phyloP scores from a whole-genome alignment of 2,797 vertebrate species.

The Neopelma chrysocephalum region DNA sequence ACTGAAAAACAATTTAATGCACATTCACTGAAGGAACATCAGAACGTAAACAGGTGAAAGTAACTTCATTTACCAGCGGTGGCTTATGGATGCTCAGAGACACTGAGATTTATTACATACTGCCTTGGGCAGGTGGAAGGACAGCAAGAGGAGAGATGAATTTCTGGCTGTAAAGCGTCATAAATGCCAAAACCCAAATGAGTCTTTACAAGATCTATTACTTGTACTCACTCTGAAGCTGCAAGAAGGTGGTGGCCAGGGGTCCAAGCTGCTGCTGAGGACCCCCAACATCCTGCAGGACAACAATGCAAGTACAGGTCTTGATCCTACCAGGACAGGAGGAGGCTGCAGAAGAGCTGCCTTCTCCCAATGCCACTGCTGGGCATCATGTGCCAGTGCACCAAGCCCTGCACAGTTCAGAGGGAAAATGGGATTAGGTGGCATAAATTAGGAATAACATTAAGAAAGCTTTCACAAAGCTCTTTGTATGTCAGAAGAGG shows the following conservation, averaged over 20 bases:
- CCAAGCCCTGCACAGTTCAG: not conserved
- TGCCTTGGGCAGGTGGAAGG: not conserved
- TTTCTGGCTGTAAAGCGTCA: not conserved
- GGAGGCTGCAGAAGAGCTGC: not conserved
- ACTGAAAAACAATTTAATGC: not conserved
- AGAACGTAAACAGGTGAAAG: not conserved
- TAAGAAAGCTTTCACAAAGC: not conserved
- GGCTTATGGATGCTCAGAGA: not conserved
- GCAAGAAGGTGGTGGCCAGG: not conserved
- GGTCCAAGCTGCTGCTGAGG: not conserved
- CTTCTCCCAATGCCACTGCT: not conserved
- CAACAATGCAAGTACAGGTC: not conserved
- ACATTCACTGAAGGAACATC: not conserved
- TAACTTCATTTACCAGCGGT: not conserved
- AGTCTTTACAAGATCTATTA: not conserved
- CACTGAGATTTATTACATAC: not conserved
- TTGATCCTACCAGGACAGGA: not conserved
- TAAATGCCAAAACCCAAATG: not conserved
- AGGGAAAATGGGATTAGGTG: not conserved
- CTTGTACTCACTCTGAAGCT: fast-evolving
- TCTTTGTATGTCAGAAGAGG: not conserved
- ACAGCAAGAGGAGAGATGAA: not conserved
- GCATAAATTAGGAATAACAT: not conserved
- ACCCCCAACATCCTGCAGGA: not conserved
- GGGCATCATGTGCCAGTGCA: fast-evolving